Evolutionary conservation across 1,140 invertebrate genomes (phyloP).

Genomic region (Sminthurides bifidus): DNA sequence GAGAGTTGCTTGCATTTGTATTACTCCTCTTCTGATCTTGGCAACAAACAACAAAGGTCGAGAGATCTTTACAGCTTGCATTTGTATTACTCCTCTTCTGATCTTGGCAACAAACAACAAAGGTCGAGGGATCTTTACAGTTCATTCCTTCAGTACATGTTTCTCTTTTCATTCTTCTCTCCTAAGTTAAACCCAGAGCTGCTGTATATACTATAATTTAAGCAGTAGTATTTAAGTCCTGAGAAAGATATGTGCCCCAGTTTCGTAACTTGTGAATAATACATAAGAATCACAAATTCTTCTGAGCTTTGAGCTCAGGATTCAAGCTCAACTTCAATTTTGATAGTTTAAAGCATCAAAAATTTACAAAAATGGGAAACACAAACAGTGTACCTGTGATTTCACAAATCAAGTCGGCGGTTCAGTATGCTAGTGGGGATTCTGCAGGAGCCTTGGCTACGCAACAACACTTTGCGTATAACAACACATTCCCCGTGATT

Average conservation of each 20-base stretch:
- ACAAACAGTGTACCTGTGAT: slow-evolving; percentile 21
- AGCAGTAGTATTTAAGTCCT: background rate
- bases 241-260: background rate
- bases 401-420: slow-evolving; percentile 15
- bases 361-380: slow-evolving; percentile 14
- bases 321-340: too few species aligned
- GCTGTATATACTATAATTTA: background rate
- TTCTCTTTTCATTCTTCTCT: too few species aligned
- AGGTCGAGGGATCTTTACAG: too few species aligned
- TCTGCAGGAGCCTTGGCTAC: slow-evolving; percentile 17
- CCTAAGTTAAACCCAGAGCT: background rate
- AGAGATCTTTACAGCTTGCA: too few species aligned
- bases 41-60: too few species aligned
- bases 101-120: too few species aligned
- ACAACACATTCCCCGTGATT: slow-evolving; percentile 25
- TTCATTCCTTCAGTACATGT: too few species aligned
- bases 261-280: background rate
- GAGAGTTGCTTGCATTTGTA: too few species aligned
- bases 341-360: background rate
- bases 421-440: slow-evolving; percentile 18
- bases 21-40: too few species aligned
- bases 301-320: background rate
- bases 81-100: too few species aligned
- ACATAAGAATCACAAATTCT: too few species aligned
- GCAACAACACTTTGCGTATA: slow-evolving; percentile 26